phyloP scores from a whole-genome alignment of 2,113 vertebrate genomes.

The Corydoras sp. region DNA sequence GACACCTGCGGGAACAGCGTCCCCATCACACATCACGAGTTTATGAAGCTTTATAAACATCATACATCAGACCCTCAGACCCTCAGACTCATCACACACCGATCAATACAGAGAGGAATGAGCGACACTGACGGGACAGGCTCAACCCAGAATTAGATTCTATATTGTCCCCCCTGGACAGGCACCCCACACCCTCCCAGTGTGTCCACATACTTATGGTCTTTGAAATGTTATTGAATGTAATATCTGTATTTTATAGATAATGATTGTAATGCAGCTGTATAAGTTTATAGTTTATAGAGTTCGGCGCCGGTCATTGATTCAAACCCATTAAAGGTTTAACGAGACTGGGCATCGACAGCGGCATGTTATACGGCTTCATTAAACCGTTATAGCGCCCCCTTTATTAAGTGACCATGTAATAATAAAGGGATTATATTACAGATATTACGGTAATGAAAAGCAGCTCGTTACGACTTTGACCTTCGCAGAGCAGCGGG shows the following conservation, averaged over 20 bases:
- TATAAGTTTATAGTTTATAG: background rate
- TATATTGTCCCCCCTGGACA: no score
- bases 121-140: no score
- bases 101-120: no score
- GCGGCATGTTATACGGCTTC: background rate
- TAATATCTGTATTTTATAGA: no score
- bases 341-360: background rate
- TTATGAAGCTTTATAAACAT: no score
- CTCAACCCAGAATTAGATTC: no score
- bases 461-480: background rate
- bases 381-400: constrained; percentile 9
- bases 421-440: background rate
- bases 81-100: no score
- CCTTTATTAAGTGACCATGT: background rate
- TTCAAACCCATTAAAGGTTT: background rate
- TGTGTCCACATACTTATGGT: no score
- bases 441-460: constrained; percentile 8
- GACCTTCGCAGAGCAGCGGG: background rate
- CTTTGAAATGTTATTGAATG: no score
- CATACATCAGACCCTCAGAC: no score
- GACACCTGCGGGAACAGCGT: constrained; percentile 68
- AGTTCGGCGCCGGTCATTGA: background rate
- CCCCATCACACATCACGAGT: background rate
- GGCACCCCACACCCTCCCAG: no score
- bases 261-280: background rate